Conservation (phyloP, 1,140 invertebrate genomes). For the Brachionus rotundiformis region DNA sequence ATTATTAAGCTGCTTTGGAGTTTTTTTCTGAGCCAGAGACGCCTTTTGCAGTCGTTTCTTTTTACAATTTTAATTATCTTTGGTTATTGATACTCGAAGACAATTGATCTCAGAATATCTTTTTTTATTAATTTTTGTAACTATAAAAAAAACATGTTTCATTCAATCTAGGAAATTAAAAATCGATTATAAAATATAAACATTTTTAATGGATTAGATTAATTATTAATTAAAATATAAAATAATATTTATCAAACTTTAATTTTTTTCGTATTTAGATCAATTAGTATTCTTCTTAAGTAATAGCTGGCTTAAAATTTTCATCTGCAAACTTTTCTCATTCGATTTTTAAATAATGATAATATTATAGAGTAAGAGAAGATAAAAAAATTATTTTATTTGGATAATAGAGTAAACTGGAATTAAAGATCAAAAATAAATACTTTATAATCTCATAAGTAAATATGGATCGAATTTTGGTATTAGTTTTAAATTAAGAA, state of each 20-base stretch:
- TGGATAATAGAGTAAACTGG: too few species aligned
- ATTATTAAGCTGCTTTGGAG: too few species aligned
- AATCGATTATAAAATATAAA: slow-evolving; percentile 10
- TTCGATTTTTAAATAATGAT: too few species aligned
- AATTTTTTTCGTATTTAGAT: neutral
- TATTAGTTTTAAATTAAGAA: too few species aligned
- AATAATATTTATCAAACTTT: neutral
- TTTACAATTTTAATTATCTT: neutral
- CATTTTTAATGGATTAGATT: neutral
- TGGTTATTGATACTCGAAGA: neutral
- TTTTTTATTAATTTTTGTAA: neutral
- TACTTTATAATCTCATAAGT: too few species aligned
- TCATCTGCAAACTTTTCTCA: too few species aligned
- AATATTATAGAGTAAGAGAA: too few species aligned
- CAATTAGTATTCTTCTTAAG: too few species aligned
- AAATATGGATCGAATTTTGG: too few species aligned
- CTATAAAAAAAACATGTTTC: neutral
- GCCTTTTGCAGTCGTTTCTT: neutral
- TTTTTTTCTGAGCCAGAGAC: neutral
- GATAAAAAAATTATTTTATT: too few species aligned
- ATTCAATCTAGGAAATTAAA: neutral
- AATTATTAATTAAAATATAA: neutral
- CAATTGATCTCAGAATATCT: neutral
- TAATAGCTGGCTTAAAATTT: too few species aligned
- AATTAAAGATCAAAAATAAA: too few species aligned